Percentiles rank a stretch among this genome's conserved stretches.
phyloP scores from a whole-genome alignment of 2,888 invertebrate species.

The Hirudinaria manillensis region DNA sequence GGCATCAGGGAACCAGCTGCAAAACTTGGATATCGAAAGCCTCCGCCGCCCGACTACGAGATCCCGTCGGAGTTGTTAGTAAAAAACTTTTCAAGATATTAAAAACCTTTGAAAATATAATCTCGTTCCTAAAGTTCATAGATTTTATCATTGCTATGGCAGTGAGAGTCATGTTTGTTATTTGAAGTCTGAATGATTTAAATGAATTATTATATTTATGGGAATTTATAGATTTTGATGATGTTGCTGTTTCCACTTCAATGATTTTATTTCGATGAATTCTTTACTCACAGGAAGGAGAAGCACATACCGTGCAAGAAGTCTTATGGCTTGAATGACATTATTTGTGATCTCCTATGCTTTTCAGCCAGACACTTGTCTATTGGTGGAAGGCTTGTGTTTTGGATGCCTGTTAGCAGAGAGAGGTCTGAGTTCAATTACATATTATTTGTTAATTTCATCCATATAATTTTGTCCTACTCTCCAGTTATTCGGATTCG shows the following conservation, averaged over 20 bases:
- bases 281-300: not conserved
- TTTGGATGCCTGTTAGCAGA: conserved; percentile 82
- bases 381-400: conserved; percentile 75
- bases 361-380: conserved; percentile 74
- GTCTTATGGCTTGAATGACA: conserved; percentile 73
- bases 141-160: too few species aligned
- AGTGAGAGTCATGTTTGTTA: too few species aligned
- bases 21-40: conserved; percentile 74
- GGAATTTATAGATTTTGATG: too few species aligned
- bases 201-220: too few species aligned
- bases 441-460: not conserved
- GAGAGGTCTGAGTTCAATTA: conserved; percentile 49
- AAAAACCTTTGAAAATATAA: not conserved
- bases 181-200: too few species aligned
- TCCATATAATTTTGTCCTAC: not conserved
- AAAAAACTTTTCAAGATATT: not conserved
- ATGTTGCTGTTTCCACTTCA: too few species aligned
- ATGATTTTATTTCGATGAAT: not conserved
- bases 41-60: conserved; percentile 55
- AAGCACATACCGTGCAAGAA: conserved; percentile 60
- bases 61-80: conserved; percentile 38
- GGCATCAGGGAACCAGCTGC: conserved; percentile 90
- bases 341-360: conserved; percentile 75
- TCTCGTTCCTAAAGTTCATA: not conserved
- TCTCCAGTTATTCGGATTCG: conserved; percentile 54